A percentile compares a stretch with the other conserved stretches of the same genome.
Conservation (phyloP, 2,113 vertebrate species). For the Aptenodytes forsteri region DNA sequence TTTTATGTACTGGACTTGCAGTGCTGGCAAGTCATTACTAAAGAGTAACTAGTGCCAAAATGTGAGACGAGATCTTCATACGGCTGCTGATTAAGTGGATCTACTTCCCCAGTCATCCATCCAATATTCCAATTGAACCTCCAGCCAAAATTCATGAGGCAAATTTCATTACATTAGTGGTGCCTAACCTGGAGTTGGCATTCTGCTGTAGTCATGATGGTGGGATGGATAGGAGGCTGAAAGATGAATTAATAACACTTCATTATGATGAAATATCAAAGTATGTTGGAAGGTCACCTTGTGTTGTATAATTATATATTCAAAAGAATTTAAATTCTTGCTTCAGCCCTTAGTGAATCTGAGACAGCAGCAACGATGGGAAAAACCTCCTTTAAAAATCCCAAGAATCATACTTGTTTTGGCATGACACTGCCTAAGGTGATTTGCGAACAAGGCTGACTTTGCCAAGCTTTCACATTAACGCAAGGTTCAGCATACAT, state of each 20-base stretch:
- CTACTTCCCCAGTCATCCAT: not conserved
- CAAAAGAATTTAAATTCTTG: slow-evolving; percentile 54
- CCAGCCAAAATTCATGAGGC: slow-evolving; percentile 17
- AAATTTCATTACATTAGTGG: not conserved
- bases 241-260: slow-evolving; percentile 17
- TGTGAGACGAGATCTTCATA: not conserved
- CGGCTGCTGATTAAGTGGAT: not conserved
- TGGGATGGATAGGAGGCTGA: slow-evolving; percentile 17
- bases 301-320: slow-evolving; percentile 14
- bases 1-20: not conserved
- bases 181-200: slow-evolving; percentile 1
- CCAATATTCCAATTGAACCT: not conserved
- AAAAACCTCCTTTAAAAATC: slow-evolving; percentile 80
- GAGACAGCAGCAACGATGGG: slow-evolving; percentile 70
- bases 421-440: slow-evolving; percentile 75
- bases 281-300: slow-evolving; percentile 33
- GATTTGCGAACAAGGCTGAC: slow-evolving; percentile 60
- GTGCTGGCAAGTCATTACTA: not conserved
- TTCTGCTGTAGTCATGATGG: not conserved
- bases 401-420: slow-evolving; percentile 81
- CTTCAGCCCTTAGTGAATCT: slow-evolving; percentile 70
- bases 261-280: slow-evolving; percentile 29
- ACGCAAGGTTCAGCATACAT: not conserved
- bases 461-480: slow-evolving; percentile 68
- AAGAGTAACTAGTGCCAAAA: not conserved